Evolutionary conservation across 2,797 vertebrate species (phyloP), one percentile per base, ranked within the genome.

Genomic region (Ceyx erithaca): DNA sequence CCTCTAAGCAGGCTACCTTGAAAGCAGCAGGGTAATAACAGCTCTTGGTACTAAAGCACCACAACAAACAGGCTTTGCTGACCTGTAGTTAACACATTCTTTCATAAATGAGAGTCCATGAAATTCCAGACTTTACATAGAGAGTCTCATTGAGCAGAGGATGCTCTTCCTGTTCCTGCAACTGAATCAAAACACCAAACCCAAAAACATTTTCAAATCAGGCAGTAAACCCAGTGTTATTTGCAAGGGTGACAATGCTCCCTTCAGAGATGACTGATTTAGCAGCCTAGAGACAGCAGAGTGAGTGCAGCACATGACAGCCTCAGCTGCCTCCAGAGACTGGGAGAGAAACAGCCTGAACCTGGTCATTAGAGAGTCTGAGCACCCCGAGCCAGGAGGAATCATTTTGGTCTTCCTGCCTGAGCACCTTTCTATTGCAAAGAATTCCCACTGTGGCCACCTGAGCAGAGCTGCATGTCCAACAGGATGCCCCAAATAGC

Each of bases 11-110:
- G 82, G 68, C 67, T 91, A 14, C 83, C 78, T 93, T 91, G 84
- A 93, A 94, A 93, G 84, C 75, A 87, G 8, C 80, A 55, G 58
- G 54, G 69, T 96, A 94, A 94, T 96, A 87, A 96, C 2, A 93
- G 80, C 80, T 62, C 80, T 91, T 5, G 1, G 1, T 64, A 12
- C 55, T 73, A 67, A 86, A 91, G 14, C 85, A 91, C 72, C 78
- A 55, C 92, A 92, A 90, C 68, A 91, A 88, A 4, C 80, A 93
- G 89, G 85, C 87, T 73, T 84, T 87, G 87, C 85, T 96, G 91
- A 90, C 92, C 91, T 94, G 85, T 91, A 93, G 57, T 95, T 95
- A 92, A 81, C 54, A 64, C 91, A 91, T 95, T 94, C 95, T 68
- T 96, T 87, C 87, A 30, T 71, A 69, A 22, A 70, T 85, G 71